Conservation (phyloP, 2,888 invertebrate genomes). For the Tanaodytes sp. region DNA sequence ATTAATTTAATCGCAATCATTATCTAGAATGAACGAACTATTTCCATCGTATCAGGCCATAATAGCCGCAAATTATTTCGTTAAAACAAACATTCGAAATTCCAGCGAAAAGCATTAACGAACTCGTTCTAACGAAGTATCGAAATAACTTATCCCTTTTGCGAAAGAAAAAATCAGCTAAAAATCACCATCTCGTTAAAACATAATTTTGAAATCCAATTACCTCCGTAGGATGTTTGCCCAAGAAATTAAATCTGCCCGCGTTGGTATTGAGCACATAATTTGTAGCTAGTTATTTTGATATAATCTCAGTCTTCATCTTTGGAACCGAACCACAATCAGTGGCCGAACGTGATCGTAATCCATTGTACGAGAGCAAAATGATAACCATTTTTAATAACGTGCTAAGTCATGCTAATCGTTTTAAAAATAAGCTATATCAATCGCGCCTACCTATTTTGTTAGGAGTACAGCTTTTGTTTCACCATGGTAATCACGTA, state of each 20-base stretch:
- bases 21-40: slow-evolving; percentile 9
- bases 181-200: slow-evolving; percentile 28
- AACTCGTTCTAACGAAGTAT: slow-evolving; percentile 29
- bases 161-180: slow-evolving; percentile 5
- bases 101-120: slow-evolving; percentile 10
- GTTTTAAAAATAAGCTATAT: too few relatives aligned
- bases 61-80: slow-evolving; percentile 21
- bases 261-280: slow-evolving; percentile 42
- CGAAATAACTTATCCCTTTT: slow-evolving; percentile 24
- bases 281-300: slow-evolving; percentile 45
- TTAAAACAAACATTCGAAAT: slow-evolving; percentile 26
- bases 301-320: slow-evolving; percentile 39
- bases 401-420: too few relatives aligned
- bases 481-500: too few relatives aligned
- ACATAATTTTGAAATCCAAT: slow-evolving; percentile 48
- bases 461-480: too few relatives aligned
- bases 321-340: slow-evolving; percentile 34
- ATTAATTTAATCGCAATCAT: slow-evolving; percentile 6
- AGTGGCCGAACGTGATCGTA: slow-evolving; percentile 33
- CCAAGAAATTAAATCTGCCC: slow-evolving; percentile 48
- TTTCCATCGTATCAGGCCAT: slow-evolving; percentile 4
- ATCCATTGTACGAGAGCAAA: slow-evolving; percentile 23
- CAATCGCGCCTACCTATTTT: too few relatives aligned
- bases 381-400: slow-evolving; percentile 35
- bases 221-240: slow-evolving; percentile 44